Conservation (phyloP, 2,888 invertebrate genomes). For the Kryphioiulus occultus region DNA sequence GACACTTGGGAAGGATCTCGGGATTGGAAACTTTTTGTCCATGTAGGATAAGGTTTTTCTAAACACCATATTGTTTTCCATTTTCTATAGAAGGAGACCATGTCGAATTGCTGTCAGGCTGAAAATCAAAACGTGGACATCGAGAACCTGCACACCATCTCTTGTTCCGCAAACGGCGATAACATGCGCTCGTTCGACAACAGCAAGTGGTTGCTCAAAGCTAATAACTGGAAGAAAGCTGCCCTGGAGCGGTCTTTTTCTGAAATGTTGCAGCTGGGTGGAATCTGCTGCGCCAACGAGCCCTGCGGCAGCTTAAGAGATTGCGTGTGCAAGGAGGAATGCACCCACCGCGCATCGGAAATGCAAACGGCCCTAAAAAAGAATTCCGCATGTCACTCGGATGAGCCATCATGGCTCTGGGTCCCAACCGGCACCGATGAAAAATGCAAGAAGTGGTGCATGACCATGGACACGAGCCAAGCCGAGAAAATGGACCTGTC, state of each 20-base stretch:
- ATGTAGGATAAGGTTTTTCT: too few species aligned
- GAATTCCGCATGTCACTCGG: background rate
- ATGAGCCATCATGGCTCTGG: background rate
- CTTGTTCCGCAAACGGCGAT: background rate
- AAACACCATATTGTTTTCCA: too few species aligned
- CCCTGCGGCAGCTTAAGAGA: background rate
- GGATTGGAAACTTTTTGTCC: too few species aligned
- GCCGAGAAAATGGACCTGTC: constrained; percentile 21
- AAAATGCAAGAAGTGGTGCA: background rate
- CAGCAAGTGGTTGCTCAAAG: background rate
- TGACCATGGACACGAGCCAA: background rate
- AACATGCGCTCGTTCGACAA: background rate
- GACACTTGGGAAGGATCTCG: too few species aligned
- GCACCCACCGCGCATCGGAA: background rate
- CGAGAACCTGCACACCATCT: background rate
- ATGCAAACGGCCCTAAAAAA: background rate
- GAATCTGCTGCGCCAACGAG: constrained; percentile 13
- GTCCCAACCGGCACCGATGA: background rate
- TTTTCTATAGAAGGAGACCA: background rate
- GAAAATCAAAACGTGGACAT: background rate
- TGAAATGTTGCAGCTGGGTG: background rate
- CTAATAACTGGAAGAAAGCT: background rate
- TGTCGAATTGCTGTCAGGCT: background rate
- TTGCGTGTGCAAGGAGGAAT: background rate
- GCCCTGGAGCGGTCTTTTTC: background rate